These are phyloP conservation scores for Oostethus manadensis DNA, from an alignment of 2,113 vertebrate species.

Conservation along the genomic window DNA sequence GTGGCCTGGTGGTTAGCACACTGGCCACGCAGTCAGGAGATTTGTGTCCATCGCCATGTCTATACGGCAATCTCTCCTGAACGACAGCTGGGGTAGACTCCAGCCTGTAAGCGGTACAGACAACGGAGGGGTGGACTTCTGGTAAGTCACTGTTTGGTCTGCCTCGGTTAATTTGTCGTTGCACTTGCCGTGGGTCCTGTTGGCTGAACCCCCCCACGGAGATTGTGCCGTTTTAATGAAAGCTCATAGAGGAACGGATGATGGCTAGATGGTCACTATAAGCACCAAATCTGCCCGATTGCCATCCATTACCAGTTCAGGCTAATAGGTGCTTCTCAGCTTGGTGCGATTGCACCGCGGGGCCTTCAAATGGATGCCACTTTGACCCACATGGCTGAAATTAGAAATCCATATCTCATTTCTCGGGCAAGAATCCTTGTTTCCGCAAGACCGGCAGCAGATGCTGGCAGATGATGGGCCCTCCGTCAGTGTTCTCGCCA, in stretches of 20 bases:
- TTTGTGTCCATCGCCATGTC: too few relatives aligned
- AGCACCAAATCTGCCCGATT: slow-evolving; percentile 26
- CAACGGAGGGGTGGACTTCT: too few relatives aligned
- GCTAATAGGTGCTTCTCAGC: slow-evolving; percentile 55
- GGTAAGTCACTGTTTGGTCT: slow-evolving; percentile 3
- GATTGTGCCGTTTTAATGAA: slow-evolving; percentile 29
- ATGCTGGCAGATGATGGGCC: slow-evolving; percentile 48
- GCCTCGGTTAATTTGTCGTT: slow-evolving; percentile 2
- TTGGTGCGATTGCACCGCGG: slow-evolving; percentile 38
- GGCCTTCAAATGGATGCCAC: slow-evolving; percentile 59
- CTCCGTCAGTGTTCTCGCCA: slow-evolving; percentile 49
- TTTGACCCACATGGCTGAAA: slow-evolving; percentile 67
- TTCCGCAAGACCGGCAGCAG: slow-evolving; percentile 43
- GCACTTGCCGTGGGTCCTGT: neutral
- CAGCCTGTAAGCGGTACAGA: too few relatives aligned
- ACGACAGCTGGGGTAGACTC: too few relatives aligned
- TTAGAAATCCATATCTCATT: slow-evolving; percentile 75
- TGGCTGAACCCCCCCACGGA: slow-evolving; percentile 3
- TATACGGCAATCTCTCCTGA: too few relatives aligned
- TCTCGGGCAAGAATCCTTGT: slow-evolving; percentile 60
- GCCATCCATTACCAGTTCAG: slow-evolving; percentile 51
- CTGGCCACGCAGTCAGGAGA: too few relatives aligned
- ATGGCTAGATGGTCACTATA: slow-evolving; percentile 55
- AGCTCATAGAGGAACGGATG: slow-evolving; percentile 42
- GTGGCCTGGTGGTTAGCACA: too few relatives aligned